Percentiles rank a stretch among this genome's conserved stretches.
Evolutionary conservation across 2,888 invertebrate species (phyloP).

Genomic region (Torymus tubicola): DNA sequence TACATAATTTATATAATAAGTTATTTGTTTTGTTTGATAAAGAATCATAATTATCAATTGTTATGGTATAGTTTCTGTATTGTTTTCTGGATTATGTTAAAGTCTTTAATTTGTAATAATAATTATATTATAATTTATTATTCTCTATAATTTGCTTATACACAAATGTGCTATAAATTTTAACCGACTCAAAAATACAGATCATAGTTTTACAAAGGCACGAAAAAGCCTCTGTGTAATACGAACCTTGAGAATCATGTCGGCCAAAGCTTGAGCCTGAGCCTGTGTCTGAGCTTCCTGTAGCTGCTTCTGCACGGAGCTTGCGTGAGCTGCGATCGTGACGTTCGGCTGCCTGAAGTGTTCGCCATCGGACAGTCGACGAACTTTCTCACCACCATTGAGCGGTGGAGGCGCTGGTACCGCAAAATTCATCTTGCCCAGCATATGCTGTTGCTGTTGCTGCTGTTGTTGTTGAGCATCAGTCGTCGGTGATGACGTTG

Average conservation of each 20-base stretch:
- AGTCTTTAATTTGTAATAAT: no score
- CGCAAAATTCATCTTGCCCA: conserved; percentile 78
- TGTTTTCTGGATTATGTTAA: no score
- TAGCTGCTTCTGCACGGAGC: conserved; percentile 72
- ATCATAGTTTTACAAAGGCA: no score
- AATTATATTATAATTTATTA: no score
- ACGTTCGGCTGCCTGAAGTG: conserved; percentile 77
- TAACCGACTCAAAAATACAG: no score
- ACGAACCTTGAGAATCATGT: conserved; percentile 82
- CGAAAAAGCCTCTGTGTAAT: no score
- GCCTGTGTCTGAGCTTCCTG: conserved; percentile 78
- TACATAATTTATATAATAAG: no score
- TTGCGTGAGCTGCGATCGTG: conserved; percentile 68
- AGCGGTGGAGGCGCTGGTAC: conserved; percentile 80
- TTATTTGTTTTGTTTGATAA: no score
- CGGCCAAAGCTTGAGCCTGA: conserved; percentile 88
- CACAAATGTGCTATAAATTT: background rate
- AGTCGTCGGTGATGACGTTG: conserved; percentile 6
- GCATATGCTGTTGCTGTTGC: conserved; percentile 70
- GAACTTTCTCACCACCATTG: conserved; percentile 75
- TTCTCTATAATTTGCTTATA: background rate
- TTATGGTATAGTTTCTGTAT: no score
- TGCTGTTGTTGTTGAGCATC: conserved; percentile 63
- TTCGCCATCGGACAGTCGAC: conserved; percentile 80
- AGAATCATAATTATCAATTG: no score